Percentiles rank a stretch among this genome's conserved stretches.
phyloP scores from a whole-genome alignment of 2,888 invertebrate species.

The Drosophila barbarae region DNA sequence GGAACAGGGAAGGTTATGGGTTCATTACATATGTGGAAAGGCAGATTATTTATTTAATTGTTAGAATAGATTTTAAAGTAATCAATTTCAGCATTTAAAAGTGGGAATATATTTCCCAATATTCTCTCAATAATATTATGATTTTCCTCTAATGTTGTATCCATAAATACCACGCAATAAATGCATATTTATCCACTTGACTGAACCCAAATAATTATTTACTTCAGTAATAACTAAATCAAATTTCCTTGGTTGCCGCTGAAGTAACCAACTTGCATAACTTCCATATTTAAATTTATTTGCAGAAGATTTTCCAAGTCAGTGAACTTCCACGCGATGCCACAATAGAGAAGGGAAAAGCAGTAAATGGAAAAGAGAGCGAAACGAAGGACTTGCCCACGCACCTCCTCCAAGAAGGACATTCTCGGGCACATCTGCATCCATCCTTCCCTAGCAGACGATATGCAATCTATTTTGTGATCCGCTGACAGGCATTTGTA shows the following conservation, averaged over 20 bases:
- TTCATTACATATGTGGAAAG: constrained; percentile 25
- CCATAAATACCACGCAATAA: neutral
- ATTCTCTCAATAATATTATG: too few species aligned
- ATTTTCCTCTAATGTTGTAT: neutral
- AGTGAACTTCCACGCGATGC: constrained; percentile 53
- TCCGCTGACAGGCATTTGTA: constrained; percentile 58
- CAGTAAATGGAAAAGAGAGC: neutral
- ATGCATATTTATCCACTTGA: constrained; percentile 20
- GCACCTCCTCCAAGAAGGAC: constrained; percentile 29
- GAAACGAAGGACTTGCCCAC: constrained; percentile 9
- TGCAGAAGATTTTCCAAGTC: constrained; percentile 50
- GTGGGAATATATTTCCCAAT: neutral
- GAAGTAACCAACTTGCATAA: constrained; percentile 44
- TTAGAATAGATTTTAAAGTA: neutral
- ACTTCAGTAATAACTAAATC: constrained; percentile 9
- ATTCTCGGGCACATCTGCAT: constrained; percentile 25
- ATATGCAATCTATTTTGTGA: constrained; percentile 61
- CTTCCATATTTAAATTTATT: constrained; percentile 8
- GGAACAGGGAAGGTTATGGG: constrained; percentile 17
- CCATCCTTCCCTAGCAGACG: constrained; percentile 27
- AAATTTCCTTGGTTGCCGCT: constrained; percentile 29
- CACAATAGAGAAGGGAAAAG: constrained; percentile 16
- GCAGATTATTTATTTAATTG: constrained; percentile 16
- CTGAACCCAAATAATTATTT: constrained; percentile 11
- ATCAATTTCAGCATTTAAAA: neutral